A percentile compares a stretch with the other conserved stretches of the same genome.
phyloP scores from a whole-genome alignment of 1,140 invertebrate species.

The Mizuhopecten yessoensis region DNA sequence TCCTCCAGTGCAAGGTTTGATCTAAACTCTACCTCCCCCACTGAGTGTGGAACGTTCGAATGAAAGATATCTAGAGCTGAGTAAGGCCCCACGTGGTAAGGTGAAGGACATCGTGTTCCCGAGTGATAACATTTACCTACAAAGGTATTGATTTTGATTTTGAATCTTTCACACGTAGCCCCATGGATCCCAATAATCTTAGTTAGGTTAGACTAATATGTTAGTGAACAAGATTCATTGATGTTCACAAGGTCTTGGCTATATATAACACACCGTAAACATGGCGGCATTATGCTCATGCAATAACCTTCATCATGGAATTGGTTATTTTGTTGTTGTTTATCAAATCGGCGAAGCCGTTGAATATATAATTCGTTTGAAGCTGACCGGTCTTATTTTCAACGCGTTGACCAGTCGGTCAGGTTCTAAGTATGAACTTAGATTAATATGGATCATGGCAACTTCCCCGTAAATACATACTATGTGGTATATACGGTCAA shows the following conservation, averaged over 20 bases:
- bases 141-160: not conserved
- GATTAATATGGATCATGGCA: not conserved
- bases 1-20: not conserved
- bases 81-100: not conserved
- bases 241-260: no score
- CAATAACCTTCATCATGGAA: no score
- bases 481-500: no score
- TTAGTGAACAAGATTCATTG: no score
- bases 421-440: not conserved
- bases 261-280: no score
- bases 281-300: no score
- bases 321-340: no score
- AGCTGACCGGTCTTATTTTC: not conserved
- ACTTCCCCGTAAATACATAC: not conserved
- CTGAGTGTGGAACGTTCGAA: not conserved
- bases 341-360: no score
- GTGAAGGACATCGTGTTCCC: not conserved
- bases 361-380: not conserved
- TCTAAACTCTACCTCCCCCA: not conserved
- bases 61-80: not conserved
- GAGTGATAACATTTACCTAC: not conserved
- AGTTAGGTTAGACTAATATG: not conserved
- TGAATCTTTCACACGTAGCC: not conserved
- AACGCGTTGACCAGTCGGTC: not conserved
- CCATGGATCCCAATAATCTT: not conserved